These are phyloP conservation scores for Apostichopus leukothele DNA, from an alignment of 53 echinoderm and acorn worm species.

Conservation along the genomic window DNA sequence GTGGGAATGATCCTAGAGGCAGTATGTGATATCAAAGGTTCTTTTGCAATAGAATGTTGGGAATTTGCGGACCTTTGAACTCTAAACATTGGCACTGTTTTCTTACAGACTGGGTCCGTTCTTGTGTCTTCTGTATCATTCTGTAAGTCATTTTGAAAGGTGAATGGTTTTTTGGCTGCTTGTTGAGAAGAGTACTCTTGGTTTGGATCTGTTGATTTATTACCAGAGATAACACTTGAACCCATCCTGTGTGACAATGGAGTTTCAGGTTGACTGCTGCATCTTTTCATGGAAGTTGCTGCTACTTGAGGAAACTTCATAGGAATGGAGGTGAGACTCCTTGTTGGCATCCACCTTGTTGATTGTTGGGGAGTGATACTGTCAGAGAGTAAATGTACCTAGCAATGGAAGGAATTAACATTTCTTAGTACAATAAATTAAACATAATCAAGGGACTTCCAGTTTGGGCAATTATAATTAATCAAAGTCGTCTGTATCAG, in stretches of 20 bases:
- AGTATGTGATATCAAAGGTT: neutral
- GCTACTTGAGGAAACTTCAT: neutral
- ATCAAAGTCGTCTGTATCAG: too few species aligned
- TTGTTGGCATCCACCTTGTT: conserved; percentile 17
- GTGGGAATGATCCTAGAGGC: conserved; percentile 32
- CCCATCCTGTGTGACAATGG: neutral
- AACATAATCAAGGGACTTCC: too few species aligned
- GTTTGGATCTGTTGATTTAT: neutral
- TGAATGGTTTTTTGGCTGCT: conserved; percentile 3
- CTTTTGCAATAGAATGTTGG: neutral
- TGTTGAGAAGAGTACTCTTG: neutral
- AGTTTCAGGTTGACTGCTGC: conserved; percentile 1
- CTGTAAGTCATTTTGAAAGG: conserved; percentile 2
- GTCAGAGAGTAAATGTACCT: conserved; percentile 17
- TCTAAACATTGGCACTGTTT: neutral
- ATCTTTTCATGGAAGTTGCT: neutral
- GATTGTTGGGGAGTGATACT: conserved; percentile 11
- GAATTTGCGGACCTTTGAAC: neutral
- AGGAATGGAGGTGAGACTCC: conserved; percentile 23
- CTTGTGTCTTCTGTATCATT: neutral
- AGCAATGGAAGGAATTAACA: neutral
- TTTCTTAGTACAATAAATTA: too few species aligned
- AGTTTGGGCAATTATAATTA: too few species aligned
- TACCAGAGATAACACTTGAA: neutral
- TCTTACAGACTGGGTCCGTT: neutral